Conservation (phyloP, 2,888 invertebrate species). For the Zhengitettix transpicula region DNA sequence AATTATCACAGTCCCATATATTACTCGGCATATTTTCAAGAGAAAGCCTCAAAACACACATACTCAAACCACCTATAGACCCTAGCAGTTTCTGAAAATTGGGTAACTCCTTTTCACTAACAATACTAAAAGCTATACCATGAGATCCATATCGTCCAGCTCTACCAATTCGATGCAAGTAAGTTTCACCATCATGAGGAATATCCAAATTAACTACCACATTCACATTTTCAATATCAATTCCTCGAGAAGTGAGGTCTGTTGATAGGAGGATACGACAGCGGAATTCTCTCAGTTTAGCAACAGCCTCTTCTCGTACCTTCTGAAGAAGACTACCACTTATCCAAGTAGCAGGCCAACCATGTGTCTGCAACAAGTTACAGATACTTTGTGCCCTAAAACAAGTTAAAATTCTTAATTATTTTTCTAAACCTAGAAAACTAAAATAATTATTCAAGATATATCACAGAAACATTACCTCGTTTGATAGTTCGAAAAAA, state of each 20-base stretch:
- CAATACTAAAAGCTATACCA: slow-evolving; percentile 62
- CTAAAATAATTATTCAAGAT: not conserved
- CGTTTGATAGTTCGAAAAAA: slow-evolving; percentile 79
- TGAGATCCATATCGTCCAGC: slow-evolving; percentile 85
- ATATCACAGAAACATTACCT: slow-evolving; percentile 25
- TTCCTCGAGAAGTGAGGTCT: slow-evolving; percentile 80
- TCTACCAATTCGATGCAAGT: slow-evolving; percentile 88
- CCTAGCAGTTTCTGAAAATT: slow-evolving; percentile 36
- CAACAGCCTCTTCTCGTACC: slow-evolving; percentile 57
- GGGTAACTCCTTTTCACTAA: slow-evolving; percentile 42
- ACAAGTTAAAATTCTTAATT: slow-evolving; percentile 1
- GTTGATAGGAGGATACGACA: slow-evolving; percentile 80
- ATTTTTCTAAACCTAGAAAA: not conserved
- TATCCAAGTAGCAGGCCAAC: slow-evolving; percentile 65
- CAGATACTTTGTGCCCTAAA: slow-evolving; percentile 60
- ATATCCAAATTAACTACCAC: slow-evolving; percentile 84
- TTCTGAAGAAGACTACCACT: slow-evolving; percentile 65
- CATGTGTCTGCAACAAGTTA: slow-evolving; percentile 47
- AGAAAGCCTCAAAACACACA: slow-evolving; percentile 7
- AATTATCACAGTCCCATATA: slow-evolving; percentile 19
- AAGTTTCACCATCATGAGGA: slow-evolving; percentile 62
- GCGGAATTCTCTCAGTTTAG: slow-evolving; percentile 59
- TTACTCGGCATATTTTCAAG: slow-evolving; percentile 12
- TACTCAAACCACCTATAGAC: slow-evolving; percentile 30
- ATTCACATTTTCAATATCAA: slow-evolving; percentile 87